Base-by-base conservation (phyloP, 23 tunicate genomes). In the Oikopleura dioica region DNA sequence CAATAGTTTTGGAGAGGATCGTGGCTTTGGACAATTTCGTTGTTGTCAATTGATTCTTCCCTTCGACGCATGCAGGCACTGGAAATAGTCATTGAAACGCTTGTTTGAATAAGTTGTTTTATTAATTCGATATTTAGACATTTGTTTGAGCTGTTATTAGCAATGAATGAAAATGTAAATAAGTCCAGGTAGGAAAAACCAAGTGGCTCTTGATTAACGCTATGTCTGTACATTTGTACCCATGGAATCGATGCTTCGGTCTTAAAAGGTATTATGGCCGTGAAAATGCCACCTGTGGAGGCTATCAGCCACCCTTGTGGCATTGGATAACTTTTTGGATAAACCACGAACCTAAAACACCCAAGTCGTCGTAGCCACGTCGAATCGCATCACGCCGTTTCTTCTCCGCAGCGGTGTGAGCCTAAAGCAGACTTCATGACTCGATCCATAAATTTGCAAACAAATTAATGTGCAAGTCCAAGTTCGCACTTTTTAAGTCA, bases 341-440 rank as follows among this genome's bases (percentile, higher is more conserved):
- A n/a, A n/a, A n/a, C n/a, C n/a, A n/a, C 88, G 68, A 82, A 91
- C 34, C 84, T 82, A 68, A 36, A 68, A 63, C 16, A 36, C 9
- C 34, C 16, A 44, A 44, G 16, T 44, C 55, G 23, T n/a, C 59
- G 38, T 78, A 77, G 51, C 97, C 97, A 76, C 85, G 85, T 37
- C 86, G 77, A 0, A 91, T 91, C 1, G 85, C 83, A 59, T 91
- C 97, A 68, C 97, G 78, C 35, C 97, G 75, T 36, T 88, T 82
- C 55, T 91, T 91, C 78, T 91, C 97, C 21, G 97, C 97, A 37
- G 82, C 87, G 26, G 97, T 91, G 78, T 91, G 97, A 0, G 97
- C 97, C n/a, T n/a, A n/a, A n/a, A n/a, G n/a, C n/a, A n/a, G n/a
- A n/a, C n/a, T n/a, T n/a, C n/a, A n/a, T n/a, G n/a, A n/a, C n/a